phyloP scores from a whole-genome alignment of 1,140 invertebrate species.

The Alviniconcha marisindica region DNA sequence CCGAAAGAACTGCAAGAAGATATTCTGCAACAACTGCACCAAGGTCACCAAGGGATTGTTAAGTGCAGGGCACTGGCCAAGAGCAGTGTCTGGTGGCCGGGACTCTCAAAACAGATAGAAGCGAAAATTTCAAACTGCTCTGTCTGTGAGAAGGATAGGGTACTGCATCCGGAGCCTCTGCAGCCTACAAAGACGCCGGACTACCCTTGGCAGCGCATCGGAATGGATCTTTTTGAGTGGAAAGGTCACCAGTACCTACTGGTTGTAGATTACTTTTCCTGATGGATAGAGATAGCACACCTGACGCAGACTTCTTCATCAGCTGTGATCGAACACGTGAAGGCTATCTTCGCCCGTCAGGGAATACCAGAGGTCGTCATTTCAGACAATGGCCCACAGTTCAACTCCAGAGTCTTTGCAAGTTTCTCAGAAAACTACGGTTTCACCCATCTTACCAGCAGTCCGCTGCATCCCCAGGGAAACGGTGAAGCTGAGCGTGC shows the following conservation, averaged over 20 bases:
- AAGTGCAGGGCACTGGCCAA: slow-evolving; percentile 6
- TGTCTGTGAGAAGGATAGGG: slow-evolving; percentile 21
- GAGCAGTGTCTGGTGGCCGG: slow-evolving; percentile 2
- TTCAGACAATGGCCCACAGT: background rate
- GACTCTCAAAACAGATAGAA: slow-evolving; percentile 16
- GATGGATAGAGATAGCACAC: background rate
- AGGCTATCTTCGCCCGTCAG: background rate
- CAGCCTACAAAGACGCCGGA: slow-evolving; percentile 7
- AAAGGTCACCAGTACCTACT: background rate
- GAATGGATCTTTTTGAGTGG: slow-evolving; percentile 1
- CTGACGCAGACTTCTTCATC: background rate
- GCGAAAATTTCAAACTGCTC: slow-evolving; percentile 5
- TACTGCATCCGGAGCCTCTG: background rate
- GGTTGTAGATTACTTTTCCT: background rate
- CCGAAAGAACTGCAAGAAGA: background rate
- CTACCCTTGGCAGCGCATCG: slow-evolving; percentile 10
- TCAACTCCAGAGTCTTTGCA: background rate
- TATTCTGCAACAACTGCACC: background rate
- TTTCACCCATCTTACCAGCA: slow-evolving; percentile 54
- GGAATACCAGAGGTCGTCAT: slow-evolving; percentile 2
- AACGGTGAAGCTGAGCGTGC: slow-evolving; percentile 52
- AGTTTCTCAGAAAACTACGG: slow-evolving; percentile 47
- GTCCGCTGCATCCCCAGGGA: slow-evolving; percentile 50
- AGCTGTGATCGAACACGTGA: background rate
- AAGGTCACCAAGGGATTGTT: background rate